phyloP scores from a whole-genome alignment of 2,113 vertebrate genomes.

The Apteryx mantelli region DNA sequence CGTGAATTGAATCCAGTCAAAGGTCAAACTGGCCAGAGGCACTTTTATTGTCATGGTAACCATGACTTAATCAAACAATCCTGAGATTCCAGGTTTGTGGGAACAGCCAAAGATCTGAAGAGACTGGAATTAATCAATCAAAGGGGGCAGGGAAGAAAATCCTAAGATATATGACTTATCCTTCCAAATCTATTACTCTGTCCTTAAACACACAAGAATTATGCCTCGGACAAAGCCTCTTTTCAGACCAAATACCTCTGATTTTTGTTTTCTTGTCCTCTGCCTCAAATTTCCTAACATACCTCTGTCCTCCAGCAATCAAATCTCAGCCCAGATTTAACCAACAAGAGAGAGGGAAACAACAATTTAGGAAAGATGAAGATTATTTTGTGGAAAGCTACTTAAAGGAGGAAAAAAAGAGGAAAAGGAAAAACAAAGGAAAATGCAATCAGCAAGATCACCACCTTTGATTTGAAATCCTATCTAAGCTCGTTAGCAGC shows the following conservation, averaged over 20 bases:
- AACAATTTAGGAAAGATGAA: not conserved
- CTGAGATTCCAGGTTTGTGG: slow-evolving; percentile 84
- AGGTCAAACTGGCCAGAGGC: slow-evolving; percentile 89
- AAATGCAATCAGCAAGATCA: not conserved
- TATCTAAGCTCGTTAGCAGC: not conserved
- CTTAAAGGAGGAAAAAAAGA: fast-evolving
- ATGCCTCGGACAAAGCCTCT: slow-evolving; percentile 57
- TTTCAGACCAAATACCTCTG: slow-evolving; percentile 71
- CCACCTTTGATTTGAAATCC: not conserved
- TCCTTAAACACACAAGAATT: slow-evolving; percentile 76
- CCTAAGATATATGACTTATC: slow-evolving; percentile 79
- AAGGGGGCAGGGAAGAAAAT: slow-evolving; percentile 68
- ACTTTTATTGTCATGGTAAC: slow-evolving; percentile 83
- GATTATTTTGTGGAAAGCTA: not conserved
- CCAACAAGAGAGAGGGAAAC: not conserved
- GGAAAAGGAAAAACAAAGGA: not conserved
- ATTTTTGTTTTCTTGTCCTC: slow-evolving; percentile 72
- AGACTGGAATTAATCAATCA: slow-evolving; percentile 78
- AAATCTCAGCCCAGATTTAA: slow-evolving; percentile 8
- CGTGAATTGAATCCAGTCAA: slow-evolving; percentile 87
- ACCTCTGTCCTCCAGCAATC: slow-evolving; percentile 43
- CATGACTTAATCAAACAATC: slow-evolving; percentile 90
- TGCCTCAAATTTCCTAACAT: slow-evolving; percentile 58
- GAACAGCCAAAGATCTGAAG: slow-evolving; percentile 74
- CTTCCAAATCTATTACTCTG: slow-evolving; percentile 76